These are phyloP conservation scores for Papilio xuthus DNA, from an alignment of 1,140 invertebrate species.

Conservation along the genomic window DNA sequence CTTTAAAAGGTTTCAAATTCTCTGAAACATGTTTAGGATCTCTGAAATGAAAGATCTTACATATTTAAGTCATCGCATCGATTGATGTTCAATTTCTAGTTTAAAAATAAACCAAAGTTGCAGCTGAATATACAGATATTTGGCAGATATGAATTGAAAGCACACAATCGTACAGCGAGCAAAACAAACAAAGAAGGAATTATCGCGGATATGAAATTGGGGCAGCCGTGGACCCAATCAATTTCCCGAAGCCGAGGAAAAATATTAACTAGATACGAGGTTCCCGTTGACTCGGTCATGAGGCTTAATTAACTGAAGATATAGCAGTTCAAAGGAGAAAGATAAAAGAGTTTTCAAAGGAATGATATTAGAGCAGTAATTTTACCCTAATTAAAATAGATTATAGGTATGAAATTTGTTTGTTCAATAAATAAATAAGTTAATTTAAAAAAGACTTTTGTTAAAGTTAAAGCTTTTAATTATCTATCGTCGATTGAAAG, in stretches of 20 bases:
- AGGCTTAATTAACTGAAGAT: slow-evolving; percentile 1
- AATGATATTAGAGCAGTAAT: not conserved
- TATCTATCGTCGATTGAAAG: slow-evolving; percentile 11
- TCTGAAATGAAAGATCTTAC: not conserved
- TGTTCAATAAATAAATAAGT: not conserved
- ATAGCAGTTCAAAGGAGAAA: not conserved
- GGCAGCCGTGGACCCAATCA: not conserved
- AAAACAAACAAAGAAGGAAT: slow-evolving; percentile 14
- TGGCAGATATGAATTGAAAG: not conserved
- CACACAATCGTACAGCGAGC: not conserved
- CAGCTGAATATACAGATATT: not conserved
- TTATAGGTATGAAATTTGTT: not conserved
- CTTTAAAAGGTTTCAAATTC: no score
- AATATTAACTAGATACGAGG: not conserved
- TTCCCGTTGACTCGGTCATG: not conserved
- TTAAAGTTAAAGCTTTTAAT: slow-evolving; percentile 5
- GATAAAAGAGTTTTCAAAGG: not conserved
- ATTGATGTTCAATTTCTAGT: not conserved
- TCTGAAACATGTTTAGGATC: not conserved
- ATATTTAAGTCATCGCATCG: no score
- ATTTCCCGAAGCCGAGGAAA: slow-evolving; percentile 11
- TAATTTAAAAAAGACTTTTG: not conserved
- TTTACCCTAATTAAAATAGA: not conserved
- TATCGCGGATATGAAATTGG: not conserved
- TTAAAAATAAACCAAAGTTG: not conserved